These are phyloP conservation scores for Sepioteuthis lessoniana DNA, from an alignment of 2,888 invertebrate genomes.

Conservation along the genomic window DNA sequence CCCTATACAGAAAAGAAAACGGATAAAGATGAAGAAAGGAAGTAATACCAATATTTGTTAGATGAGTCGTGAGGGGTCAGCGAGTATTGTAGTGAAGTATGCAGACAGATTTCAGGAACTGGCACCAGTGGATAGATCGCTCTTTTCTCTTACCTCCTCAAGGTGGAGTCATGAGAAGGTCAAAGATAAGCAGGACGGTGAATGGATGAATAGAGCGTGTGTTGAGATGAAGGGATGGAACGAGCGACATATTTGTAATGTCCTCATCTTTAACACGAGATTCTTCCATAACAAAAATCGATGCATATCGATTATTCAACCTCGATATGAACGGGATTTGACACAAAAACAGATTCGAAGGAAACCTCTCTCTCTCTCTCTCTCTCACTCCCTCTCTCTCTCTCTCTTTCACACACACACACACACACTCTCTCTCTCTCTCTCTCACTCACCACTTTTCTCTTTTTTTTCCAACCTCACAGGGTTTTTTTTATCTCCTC, in stretches of 20 bases:
- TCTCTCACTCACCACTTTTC: neutral
- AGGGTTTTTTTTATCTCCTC: too few species aligned
- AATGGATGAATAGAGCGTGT: neutral
- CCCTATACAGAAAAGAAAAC: neutral
- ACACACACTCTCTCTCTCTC: neutral
- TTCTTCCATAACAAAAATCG: slow-evolving; percentile 15
- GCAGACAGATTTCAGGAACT: neutral
- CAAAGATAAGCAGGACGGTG: neutral
- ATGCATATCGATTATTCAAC: neutral
- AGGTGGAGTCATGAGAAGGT: neutral
- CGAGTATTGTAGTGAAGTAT: neutral
- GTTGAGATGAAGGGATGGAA: neutral
- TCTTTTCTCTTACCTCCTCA: neutral
- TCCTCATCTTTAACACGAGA: neutral
- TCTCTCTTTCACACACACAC: neutral
- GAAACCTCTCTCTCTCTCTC: neutral
- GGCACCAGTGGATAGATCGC: neutral
- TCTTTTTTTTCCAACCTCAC: neutral
- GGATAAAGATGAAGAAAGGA: neutral
- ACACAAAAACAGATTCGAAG: neutral
- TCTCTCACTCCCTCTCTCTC: neutral
- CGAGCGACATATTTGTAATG: neutral
- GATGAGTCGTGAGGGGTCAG: neutral
- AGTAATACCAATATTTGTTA: neutral
- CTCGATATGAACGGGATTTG: neutral